Base-by-base conservation (phyloP, 2,888 invertebrate species). In the Caenorhabditis plicata region DNA sequence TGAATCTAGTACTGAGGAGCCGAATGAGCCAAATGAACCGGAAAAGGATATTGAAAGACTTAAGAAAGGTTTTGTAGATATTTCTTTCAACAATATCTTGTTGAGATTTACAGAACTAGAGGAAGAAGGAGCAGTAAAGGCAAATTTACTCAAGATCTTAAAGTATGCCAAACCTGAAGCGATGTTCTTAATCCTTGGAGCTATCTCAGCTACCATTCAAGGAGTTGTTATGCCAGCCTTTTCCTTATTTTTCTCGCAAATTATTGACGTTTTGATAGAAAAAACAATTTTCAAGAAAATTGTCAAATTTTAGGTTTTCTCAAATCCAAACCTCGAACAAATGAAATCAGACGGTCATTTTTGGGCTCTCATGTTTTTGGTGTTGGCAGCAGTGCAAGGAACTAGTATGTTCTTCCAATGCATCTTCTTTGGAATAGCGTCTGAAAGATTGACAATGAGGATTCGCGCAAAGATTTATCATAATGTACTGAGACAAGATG, bases 181-280 rank as follows among this genome's bases (percentile, higher is more conserved):
- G 82, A 60, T 44, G 8, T 78, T 62, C 52, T 80, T 84, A 20
- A 11, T 81, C 11, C 27, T 81, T 3, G 84, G 82, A 2, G 78
- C 82, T 46, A 47, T 84, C 17, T 74, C 74, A 3, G 75, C 81
- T 7, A 26, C 81, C 15, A 56, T 65, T 11, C 68, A 69, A 36
- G 69, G 69, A 27, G 63, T 58, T 17, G 75, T 83, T 4, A 83
- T 83, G 75, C 85, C 85, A 3, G 78, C 82, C 2, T 85, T 84
- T 75, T 83, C 85, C 17, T 74, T 84, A 22, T 83, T 85, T 64
- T 81, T 82, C 68, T 53, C 64, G 7, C 67, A 70, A 38, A 64
- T 70, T 26, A 67, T 70, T 33, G 33, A 67, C 11, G 67, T 67
- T n/a, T n/a, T n/a, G n/a, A n/a, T n/a, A n/a, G n/a, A n/a, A n/a